Evolutionary conservation across 2,797 vertebrate species (phyloP), one percentile per base, ranked within the genome.

Genomic region (Sphenodon punctatus): DNA sequence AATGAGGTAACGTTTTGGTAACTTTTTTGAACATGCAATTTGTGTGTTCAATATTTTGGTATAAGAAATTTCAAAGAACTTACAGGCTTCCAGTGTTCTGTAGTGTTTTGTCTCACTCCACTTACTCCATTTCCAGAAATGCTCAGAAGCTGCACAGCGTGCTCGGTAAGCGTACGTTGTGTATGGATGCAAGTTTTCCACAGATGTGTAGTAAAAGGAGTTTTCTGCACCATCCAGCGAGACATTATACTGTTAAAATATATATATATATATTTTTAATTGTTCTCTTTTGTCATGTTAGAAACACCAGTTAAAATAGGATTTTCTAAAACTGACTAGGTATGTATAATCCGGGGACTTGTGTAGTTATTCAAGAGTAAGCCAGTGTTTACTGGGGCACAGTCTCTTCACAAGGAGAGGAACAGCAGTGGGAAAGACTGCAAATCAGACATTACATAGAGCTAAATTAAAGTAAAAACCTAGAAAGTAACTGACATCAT

Each of bases 101-200:
- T 95, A 85, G 1, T 86, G 83, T 45, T 81, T 73, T 58, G 5
- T 41, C 53, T 25, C 84, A 74, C 93, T 96, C 96, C 96, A 97
- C 34, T 82, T 87, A 80, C 96, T 96, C 96, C 96, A 97, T 59
- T 79, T 96, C 96, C 96, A 97, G 80, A 96, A 96, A 58, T 89
- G 87, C 34, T 94, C 90, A 78, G 92, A 30, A 71, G 90, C 27
- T 0, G 93, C 87, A 81, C 96, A 97, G 19, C 93, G 94, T 39
- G 96, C 89, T 49, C 91, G 91, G 13, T 96, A 90, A 64, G 43
- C 71, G 25, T 96, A 96, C 5, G 48, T 51, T 6, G 94, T 95
- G 32, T 94, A 94, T 0, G 96, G 95, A 14, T 8, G 87, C 75
- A 97, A 53, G 1, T 60, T 49, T 27, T 80, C 87, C 79, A 96